These are phyloP conservation scores for Drosophila eugracilis DNA, from an alignment of 1,140 invertebrate species.

Conservation along the genomic window DNA sequence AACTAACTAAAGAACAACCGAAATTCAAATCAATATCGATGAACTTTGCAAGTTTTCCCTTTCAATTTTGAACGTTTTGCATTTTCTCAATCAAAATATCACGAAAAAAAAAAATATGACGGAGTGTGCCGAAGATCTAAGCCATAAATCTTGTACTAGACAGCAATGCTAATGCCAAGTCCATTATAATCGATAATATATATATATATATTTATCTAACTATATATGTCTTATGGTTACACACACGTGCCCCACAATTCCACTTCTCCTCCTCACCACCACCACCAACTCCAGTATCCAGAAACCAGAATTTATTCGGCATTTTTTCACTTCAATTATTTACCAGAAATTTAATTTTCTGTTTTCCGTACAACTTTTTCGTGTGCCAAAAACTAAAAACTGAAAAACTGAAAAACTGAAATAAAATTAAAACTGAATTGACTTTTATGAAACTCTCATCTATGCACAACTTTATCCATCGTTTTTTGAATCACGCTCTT, in stretches of 20 bases:
- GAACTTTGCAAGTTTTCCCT: slow-evolving; percentile 50
- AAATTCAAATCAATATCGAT: slow-evolving; percentile 27
- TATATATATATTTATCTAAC: slow-evolving; percentile 52
- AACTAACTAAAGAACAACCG: slow-evolving; percentile 1
- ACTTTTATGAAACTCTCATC: slow-evolving; percentile 48
- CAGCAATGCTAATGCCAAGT: slow-evolving; percentile 38
- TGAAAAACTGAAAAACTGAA: slow-evolving; percentile 29
- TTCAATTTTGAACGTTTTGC: slow-evolving; percentile 67
- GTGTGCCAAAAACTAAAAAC: slow-evolving; percentile 23
- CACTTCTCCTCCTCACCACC: slow-evolving; percentile 2
- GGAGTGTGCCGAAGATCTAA: slow-evolving; percentile 54
- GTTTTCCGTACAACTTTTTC: slow-evolving; percentile 56
- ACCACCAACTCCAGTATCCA: slow-evolving; percentile 2
- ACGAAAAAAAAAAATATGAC: slow-evolving; percentile 23
- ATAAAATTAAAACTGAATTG: slow-evolving; percentile 13
- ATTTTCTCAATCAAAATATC: slow-evolving; percentile 57
- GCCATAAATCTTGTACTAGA: slow-evolving; percentile 38
- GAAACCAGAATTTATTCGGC: slow-evolving; percentile 41
- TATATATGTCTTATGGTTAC: slow-evolving; percentile 84
- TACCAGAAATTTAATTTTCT: slow-evolving; percentile 61
- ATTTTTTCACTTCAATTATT: slow-evolving; percentile 50
- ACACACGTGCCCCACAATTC: slow-evolving; percentile 73
- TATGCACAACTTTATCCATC: slow-evolving; percentile 56
- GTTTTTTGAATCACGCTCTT: slow-evolving; percentile 63
- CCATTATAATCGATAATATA: slow-evolving; percentile 45